Evolutionary conservation across 2,888 invertebrate genomes (phyloP), one percentile per base, ranked within the genome.

Genomic region (Tromatobia lineatoria): DNA sequence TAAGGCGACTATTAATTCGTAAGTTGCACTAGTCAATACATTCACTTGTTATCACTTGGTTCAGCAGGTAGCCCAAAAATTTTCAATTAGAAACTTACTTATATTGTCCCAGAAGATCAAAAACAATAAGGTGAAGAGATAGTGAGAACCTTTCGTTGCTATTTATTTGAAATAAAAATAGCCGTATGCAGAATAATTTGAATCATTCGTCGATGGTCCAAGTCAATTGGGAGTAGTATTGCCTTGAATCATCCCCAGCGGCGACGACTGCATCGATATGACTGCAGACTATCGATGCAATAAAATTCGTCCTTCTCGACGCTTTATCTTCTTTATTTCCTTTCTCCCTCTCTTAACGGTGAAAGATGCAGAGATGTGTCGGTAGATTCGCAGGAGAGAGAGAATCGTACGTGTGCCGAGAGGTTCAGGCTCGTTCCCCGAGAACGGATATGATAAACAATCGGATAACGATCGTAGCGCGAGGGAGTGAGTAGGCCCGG

Each of bases 401-500:
- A 87, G 83, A 82, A 85, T 84, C 69, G 85, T 84, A 88, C 87
- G 88, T 82, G 86, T 85, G 79, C 74, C 73, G 76, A 52, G 76
- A 52, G 76, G 74, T 85, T 87, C 87, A 85, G 80, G 85, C 86
- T 83, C 85, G 81, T 81, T 83, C 86, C 86, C 82, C 78, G 74
- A 74, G 81, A 74, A 83, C 87, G 91, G 91, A 92, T 92, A 92
- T 92, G 92, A 92, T 92, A 92, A 92, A 92, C 89, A 90, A 91
- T 91, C 90, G 89, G 92, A 92, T 92, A 92, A 91, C 90, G 89
- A 92, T 92, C 91, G 85, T 83, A 84, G 57, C 59, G 85, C 73
- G 86, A 75, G 70, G 76, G 71, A 81, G 70, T 61, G 80, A 79
- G 83, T 80, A 61, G 73, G 42, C 29, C 23, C 25, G 59, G 38